Evolutionary conservation across 2,888 invertebrate genomes (phyloP).

Genomic region (Polymixis flavicincta): DNA sequence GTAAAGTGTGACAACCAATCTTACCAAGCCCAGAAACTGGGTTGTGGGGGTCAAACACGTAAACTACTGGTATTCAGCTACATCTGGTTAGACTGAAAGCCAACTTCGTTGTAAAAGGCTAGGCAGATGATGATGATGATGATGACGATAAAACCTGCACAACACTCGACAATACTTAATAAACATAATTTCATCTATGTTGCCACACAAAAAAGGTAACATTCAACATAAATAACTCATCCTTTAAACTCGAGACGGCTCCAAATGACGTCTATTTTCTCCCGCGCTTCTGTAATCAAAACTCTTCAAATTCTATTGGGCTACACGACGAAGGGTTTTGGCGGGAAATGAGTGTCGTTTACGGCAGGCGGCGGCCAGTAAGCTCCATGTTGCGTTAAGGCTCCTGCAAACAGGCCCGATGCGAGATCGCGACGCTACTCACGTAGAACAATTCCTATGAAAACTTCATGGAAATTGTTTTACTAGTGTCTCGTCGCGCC

Average conservation of each 20-base stretch:
- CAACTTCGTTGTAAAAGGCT: too few relatives aligned
- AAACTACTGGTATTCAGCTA: too few relatives aligned
- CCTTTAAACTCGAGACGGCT: conserved; percentile 5
- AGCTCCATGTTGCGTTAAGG: conserved; percentile 19
- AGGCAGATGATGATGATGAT: too few relatives aligned
- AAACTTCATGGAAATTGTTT: too few relatives aligned
- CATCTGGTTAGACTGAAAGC: too few relatives aligned
- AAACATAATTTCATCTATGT: background rate
- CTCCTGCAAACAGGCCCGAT: too few relatives aligned
- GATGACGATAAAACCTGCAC: background rate
- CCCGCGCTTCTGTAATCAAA: conserved; percentile 12
- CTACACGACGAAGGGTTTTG: conserved; percentile 22
- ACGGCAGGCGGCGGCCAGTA: conserved; percentile 30
- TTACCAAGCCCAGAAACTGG: too few relatives aligned
- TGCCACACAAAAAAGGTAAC: background rate
- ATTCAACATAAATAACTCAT: background rate
- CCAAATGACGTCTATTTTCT: conserved; percentile 34
- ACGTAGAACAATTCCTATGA: too few relatives aligned
- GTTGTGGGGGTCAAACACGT: too few relatives aligned
- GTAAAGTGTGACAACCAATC: too few relatives aligned
- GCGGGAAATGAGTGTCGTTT: conserved; percentile 41
- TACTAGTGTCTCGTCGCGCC: too few relatives aligned
- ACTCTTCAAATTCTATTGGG: conserved; percentile 46
- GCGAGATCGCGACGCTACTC: too few relatives aligned
- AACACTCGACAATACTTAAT: background rate